These are phyloP conservation scores for Helicoverpa zea DNA, from an alignment of 1,140 invertebrate genomes.

Conservation along the genomic window DNA sequence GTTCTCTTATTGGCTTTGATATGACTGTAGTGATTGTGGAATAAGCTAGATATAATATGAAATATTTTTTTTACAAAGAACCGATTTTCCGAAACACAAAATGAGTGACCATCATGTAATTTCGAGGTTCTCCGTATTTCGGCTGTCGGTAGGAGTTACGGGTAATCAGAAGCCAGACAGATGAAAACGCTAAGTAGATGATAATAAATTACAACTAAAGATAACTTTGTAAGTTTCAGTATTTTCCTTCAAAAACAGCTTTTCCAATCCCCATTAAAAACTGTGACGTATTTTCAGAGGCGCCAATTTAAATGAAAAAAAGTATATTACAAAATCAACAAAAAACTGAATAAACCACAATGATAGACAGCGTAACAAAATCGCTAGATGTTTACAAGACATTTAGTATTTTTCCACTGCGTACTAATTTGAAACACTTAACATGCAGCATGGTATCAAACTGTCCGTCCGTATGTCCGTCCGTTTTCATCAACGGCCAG, in stretches of 20 bases:
- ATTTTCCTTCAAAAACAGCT: too few relatives aligned
- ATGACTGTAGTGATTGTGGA: too few relatives aligned
- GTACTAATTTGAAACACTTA: constrained; percentile 13
- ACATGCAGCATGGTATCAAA: constrained; percentile 20
- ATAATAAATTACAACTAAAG: too few relatives aligned
- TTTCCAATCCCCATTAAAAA: background rate
- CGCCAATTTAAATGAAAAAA: background rate
- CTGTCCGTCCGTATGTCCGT: constrained; percentile 59
- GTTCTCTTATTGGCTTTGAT: too few relatives aligned
- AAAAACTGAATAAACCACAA: background rate
- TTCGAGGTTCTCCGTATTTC: too few relatives aligned
- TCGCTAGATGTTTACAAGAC: constrained; percentile 19
- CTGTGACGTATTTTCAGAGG: background rate
- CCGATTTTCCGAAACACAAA: too few relatives aligned
- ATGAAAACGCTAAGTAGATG: too few relatives aligned
- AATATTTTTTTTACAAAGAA: too few relatives aligned
- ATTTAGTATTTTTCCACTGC: constrained; percentile 35
- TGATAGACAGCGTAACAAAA: constrained; percentile 7
- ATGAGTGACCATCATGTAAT: too few relatives aligned
- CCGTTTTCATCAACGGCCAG: constrained; percentile 72
- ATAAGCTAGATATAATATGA: background rate
- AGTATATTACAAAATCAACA: background rate
- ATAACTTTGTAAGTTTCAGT: too few relatives aligned
- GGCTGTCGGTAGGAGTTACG: too few relatives aligned
- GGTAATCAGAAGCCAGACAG: too few relatives aligned